These are phyloP conservation scores for Ariopsis seemanni DNA, from an alignment of 2,113 vertebrate species.

Conservation along the genomic window DNA sequence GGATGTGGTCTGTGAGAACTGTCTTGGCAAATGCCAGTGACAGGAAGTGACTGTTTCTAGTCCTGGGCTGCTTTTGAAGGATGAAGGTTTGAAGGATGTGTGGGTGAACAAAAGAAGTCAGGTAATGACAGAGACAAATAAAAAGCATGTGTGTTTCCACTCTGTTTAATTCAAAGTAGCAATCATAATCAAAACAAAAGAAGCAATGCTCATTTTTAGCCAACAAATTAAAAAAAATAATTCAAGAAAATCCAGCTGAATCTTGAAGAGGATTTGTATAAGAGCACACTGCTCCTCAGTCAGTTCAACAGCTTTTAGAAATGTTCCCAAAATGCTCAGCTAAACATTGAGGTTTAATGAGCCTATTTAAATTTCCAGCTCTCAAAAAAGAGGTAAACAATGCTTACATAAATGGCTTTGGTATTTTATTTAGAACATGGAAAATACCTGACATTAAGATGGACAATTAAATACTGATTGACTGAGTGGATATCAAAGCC, in stretches of 20 bases:
- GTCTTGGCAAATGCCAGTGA: constrained; percentile 26
- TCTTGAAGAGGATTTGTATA: background rate
- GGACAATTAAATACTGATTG: constrained; percentile 44
- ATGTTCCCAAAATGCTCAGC: background rate
- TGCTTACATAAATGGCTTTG: background rate
- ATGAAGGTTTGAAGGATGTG: background rate
- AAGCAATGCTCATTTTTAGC: background rate
- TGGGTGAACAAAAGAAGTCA: background rate
- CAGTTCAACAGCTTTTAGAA: background rate
- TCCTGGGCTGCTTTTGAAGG: background rate
- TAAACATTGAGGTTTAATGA: background rate
- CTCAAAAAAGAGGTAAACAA: background rate
- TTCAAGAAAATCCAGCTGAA: background rate
- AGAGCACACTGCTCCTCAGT: background rate
- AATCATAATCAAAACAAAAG: background rate
- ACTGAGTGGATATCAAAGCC: constrained; percentile 9
- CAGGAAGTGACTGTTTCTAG: constrained; percentile 26
- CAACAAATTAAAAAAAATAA: background rate
- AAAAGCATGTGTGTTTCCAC: background rate
- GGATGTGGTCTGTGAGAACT: constrained; percentile 27
- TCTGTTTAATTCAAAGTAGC: constrained; percentile 16
- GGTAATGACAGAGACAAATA: background rate
- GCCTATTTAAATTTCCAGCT: background rate
- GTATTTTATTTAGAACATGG: constrained; percentile 1
- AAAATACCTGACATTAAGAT: constrained; percentile 25